These are phyloP conservation scores for Microtus ochrogaster DNA, from an alignment of 2,113 vertebrate genomes.

Conservation along the genomic window DNA sequence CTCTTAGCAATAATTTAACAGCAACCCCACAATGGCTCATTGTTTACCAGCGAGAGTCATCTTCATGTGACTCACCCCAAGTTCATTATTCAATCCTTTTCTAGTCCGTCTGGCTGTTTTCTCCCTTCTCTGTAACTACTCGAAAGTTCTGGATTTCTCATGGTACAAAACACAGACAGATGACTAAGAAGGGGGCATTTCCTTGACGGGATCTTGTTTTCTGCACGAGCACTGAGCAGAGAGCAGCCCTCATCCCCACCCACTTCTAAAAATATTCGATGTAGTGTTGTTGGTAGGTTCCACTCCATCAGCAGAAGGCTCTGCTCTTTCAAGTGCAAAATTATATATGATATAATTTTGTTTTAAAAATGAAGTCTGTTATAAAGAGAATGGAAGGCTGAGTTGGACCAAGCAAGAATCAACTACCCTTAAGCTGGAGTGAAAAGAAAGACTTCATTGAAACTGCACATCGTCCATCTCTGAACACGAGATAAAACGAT, in stretches of 20 bases:
- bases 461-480: background rate
- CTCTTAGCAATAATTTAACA: constrained; percentile 53
- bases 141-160: constrained; percentile 9
- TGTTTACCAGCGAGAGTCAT: constrained; percentile 43
- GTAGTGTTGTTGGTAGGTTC: background rate
- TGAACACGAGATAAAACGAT: background rate
- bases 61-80: constrained; percentile 17
- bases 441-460: background rate
- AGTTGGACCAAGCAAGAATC: background rate
- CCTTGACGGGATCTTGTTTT: background rate
- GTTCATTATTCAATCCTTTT: constrained; percentile 45
- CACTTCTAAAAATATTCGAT: background rate
- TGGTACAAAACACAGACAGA: constrained; percentile 4
- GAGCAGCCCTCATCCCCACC: background rate
- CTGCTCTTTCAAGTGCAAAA: background rate
- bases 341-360: background rate
- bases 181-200: background rate
- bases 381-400: background rate
- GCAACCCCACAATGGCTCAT: constrained; percentile 9
- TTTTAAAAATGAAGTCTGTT: background rate
- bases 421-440: background rate
- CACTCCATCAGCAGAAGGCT: background rate
- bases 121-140: background rate
- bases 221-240: background rate
- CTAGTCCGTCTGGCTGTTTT: constrained; percentile 20